These are phyloP conservation scores for Sebastes taczanowskii DNA, from an alignment of 2,797 vertebrate species.

Conservation along the genomic window DNA sequence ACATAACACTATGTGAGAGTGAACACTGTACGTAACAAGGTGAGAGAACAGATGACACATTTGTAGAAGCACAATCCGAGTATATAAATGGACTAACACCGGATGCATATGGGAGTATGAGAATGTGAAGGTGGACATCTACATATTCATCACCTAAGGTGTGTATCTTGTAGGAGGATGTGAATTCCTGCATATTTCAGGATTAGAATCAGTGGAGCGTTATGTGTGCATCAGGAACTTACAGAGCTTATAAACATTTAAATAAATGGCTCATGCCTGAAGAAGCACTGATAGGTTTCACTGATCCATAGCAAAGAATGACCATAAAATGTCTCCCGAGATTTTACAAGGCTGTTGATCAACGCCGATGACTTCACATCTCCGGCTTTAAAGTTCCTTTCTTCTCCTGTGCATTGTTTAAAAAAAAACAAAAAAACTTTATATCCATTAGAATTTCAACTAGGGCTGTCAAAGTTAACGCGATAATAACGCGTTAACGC, in stretches of 20 bases:
- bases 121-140: slow-evolving; percentile 22
- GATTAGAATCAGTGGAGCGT: slow-evolving; percentile 43
- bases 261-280: slow-evolving; percentile 60
- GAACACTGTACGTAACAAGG: not conserved
- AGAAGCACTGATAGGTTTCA: slow-evolving; percentile 52
- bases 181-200: slow-evolving; percentile 21
- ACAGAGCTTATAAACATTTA: slow-evolving; percentile 47
- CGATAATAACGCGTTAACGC: too few relatives aligned
- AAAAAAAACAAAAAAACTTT: not conserved
- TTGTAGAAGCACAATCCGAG: not conserved
- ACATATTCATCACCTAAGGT: slow-evolving; percentile 29
- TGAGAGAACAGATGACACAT: not conserved
- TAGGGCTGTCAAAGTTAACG: too few relatives aligned
- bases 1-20: not conserved
- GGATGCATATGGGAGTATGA: not conserved
- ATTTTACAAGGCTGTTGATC: slow-evolving; percentile 46
- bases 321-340: slow-evolving; percentile 45
- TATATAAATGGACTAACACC: not conserved
- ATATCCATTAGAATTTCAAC: not conserved
- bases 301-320: slow-evolving; percentile 53
- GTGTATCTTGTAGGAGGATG: slow-evolving; percentile 24
- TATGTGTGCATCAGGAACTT: slow-evolving; percentile 36
- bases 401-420: slow-evolving; percentile 3
- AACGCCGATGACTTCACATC: slow-evolving; percentile 14
- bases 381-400: slow-evolving; percentile 4